Evolutionary conservation across 2,797 vertebrate genomes (phyloP).

Genomic region (Stomatorhinus walkeri): DNA sequence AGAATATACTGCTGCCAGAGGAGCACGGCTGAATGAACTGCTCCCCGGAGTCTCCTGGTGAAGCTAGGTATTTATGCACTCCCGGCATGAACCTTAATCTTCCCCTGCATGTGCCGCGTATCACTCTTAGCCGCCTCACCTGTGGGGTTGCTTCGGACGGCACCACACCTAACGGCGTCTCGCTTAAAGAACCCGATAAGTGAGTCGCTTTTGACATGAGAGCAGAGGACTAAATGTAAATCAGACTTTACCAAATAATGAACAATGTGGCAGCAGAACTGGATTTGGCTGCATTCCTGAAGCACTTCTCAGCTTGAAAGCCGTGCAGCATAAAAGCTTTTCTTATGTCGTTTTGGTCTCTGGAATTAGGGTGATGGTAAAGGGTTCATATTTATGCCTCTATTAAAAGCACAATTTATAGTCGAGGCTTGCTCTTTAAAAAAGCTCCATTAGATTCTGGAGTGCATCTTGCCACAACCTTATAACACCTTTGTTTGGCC

Average conservation of each 20-base stretch:
- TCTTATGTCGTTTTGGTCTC: conserved; percentile 12
- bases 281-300: neutral
- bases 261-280: neutral
- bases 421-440: conserved; percentile 15
- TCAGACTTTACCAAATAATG: neutral
- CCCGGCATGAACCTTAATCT: neutral
- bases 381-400: conserved; percentile 21
- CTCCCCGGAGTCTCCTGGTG: neutral
- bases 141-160: neutral
- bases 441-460: conserved; percentile 27
- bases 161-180: neutral
- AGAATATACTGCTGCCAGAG: neutral
- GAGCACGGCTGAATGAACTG: neutral
- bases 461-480: conserved; percentile 31
- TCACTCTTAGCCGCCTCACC: neutral
- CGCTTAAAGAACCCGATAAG: neutral
- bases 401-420: conserved; percentile 22
- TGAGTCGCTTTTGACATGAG: neutral
- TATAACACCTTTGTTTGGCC: conserved; percentile 36
- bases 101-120: neutral
- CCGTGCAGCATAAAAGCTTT: neutral
- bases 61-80: neutral
- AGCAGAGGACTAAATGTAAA: conserved; percentile 1
- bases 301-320: conserved; percentile 1
- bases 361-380: conserved; percentile 5